Percentiles rank a stretch among this genome's conserved stretches.
phyloP scores from a whole-genome alignment of 2,888 invertebrate genomes.

The Gymnosoma rotundatum region DNA sequence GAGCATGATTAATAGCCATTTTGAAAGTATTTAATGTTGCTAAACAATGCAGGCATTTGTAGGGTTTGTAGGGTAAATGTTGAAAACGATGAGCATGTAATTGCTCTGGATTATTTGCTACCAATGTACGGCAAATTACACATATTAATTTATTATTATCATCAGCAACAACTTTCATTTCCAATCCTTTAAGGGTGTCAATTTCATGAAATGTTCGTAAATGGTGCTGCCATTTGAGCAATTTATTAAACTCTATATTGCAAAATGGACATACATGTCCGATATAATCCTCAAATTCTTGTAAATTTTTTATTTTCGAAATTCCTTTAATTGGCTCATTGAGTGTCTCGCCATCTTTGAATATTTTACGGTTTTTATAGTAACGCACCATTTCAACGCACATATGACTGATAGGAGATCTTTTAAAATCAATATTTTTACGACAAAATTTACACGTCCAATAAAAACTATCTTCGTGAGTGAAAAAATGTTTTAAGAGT shows the following conservation, averaged over 20 bases:
- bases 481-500: slow-evolving; percentile 37
- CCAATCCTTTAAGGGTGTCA: slow-evolving; percentile 53
- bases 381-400: slow-evolving; percentile 18
- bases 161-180: slow-evolving; percentile 48
- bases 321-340: background rate
- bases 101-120: slow-evolving; percentile 43
- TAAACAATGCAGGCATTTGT: slow-evolving; percentile 60
- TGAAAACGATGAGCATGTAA: slow-evolving; percentile 63
- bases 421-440: background rate
- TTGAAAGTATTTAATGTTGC: slow-evolving; percentile 41
- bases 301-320: slow-evolving; percentile 9
- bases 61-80: slow-evolving; percentile 66
- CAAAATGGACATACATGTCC: slow-evolving; percentile 68
- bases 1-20: slow-evolving; percentile 52
- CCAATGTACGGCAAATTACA: slow-evolving; percentile 48
- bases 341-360: background rate
- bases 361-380: background rate
- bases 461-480: slow-evolving; percentile 5
- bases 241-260: slow-evolving; percentile 46
- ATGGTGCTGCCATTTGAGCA: slow-evolving; percentile 61
- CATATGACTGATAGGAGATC: slow-evolving; percentile 20
- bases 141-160: slow-evolving; percentile 59
- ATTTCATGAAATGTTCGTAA: slow-evolving; percentile 57
- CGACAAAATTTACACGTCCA: slow-evolving; percentile 51
- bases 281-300: slow-evolving; percentile 61